A percentile compares a stretch with the other conserved stretches of the same genome.
Evolutionary conservation across 2,113 vertebrate species (phyloP).

Genomic region (Marmota flaviventris): DNA sequence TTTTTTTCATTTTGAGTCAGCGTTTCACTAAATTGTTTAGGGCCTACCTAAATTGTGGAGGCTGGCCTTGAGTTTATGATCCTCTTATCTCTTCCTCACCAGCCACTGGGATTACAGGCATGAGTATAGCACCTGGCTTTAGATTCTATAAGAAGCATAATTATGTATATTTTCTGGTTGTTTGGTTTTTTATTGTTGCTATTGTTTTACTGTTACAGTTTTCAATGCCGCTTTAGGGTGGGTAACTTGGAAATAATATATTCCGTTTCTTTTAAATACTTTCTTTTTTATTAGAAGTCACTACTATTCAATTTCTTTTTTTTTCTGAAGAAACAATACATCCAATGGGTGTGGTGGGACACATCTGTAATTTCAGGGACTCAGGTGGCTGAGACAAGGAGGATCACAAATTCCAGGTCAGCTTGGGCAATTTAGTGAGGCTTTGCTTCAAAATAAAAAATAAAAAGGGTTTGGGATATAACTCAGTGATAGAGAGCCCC

Average conservation of each 20-base stretch:
- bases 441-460: background rate
- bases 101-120: background rate
- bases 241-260: constrained; percentile 21
- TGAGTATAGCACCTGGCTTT: background rate
- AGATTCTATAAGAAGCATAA: background rate
- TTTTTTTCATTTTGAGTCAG: background rate
- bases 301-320: background rate
- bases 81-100: background rate
- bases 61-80: background rate
- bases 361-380: background rate
- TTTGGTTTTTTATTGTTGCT: background rate
- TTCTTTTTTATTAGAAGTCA: background rate
- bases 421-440: background rate
- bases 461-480: background rate
- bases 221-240: background rate
- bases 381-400: background rate
- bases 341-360: too few relatives aligned
- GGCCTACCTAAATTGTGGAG: background rate
- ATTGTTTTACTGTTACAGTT: background rate
- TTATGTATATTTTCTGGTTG: background rate
- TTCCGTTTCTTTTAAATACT: background rate
- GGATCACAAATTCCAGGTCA: background rate
- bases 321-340: constrained; percentile 10
- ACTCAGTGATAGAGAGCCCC: background rate
- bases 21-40: background rate